These are phyloP conservation scores for Hippoglossus hippoglossus DNA, from an alignment of 2,797 vertebrate species.

Conservation along the genomic window DNA sequence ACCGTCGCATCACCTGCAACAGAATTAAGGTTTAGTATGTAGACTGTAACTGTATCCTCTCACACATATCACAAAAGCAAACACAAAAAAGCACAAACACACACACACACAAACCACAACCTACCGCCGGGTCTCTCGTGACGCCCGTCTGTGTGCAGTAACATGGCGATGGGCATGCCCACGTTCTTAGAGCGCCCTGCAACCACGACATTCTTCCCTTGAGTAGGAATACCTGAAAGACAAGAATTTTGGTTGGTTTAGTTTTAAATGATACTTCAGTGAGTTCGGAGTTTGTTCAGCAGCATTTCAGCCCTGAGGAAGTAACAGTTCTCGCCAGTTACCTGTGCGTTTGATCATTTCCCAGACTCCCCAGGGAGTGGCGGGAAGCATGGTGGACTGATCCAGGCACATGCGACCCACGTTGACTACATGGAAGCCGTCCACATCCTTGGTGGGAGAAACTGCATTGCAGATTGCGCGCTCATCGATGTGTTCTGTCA, in stretches of 20 bases:
- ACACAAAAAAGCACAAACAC: neutral
- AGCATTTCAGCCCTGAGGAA: neutral
- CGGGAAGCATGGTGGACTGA: constrained; percentile 95
- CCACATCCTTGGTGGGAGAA: constrained; percentile 93
- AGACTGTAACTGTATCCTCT: neutral
- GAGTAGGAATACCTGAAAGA: constrained; percentile 90
- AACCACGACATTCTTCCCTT: constrained; percentile 96
- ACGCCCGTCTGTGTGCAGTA: constrained; percentile 93
- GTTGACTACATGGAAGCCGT: constrained; percentile 96
- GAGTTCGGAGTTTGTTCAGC: neutral
- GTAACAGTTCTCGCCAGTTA: constrained; percentile 34
- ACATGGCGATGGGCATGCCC: constrained; percentile 98
- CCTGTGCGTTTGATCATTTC: constrained; percentile 98
- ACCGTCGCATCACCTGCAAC: constrained; percentile 95
- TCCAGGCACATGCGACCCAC: constrained; percentile 97
- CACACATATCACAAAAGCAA: neutral
- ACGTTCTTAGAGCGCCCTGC: constrained; percentile 97
- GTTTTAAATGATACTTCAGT: neutral
- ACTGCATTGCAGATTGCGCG: constrained; percentile 93
- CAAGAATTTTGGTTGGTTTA: rapidly evolving
- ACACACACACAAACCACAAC: neutral
- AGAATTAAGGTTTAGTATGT: neutral
- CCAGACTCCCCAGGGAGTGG: constrained; percentile 96
- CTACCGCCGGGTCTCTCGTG: constrained; percentile 95
- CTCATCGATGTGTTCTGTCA: constrained; percentile 93